Percentiles rank a stretch among this genome's conserved stretches.
phyloP scores from a whole-genome alignment of 2,797 vertebrate species.

The Dromococcyx pavoninus region DNA sequence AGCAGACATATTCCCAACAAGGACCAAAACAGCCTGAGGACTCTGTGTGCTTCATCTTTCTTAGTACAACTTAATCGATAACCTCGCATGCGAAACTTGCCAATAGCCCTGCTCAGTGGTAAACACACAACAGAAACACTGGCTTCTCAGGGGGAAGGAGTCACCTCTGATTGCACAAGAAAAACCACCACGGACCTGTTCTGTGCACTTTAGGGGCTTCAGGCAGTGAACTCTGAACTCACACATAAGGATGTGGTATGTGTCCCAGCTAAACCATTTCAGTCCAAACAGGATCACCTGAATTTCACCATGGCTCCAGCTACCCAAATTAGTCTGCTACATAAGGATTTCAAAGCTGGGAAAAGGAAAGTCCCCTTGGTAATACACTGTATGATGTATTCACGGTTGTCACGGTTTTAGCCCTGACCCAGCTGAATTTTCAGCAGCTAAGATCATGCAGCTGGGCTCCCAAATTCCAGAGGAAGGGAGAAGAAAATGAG shows the following conservation, averaged over 20 bases:
- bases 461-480: too few species aligned
- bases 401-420: too few species aligned
- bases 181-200: fast-evolving
- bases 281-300: not conserved
- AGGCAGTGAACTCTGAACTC: not conserved
- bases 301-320: not conserved
- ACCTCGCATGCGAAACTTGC: fast-evolving
- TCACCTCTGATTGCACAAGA: not conserved
- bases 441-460: too few species aligned
- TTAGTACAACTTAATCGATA: not conserved
- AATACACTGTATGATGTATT: fast-evolving
- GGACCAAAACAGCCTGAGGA: not conserved
- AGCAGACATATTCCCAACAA: not conserved
- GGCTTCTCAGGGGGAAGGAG: not conserved
- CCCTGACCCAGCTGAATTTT: too few species aligned
- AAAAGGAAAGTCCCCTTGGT: not conserved
- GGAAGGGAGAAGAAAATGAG: too few species aligned
- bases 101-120: not conserved
- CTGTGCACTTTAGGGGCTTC: not conserved
- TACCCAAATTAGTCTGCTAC: not conserved
- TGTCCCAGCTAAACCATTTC: not conserved
- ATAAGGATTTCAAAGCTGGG: not conserved
- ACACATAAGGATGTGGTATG: not conserved
- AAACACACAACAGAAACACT: not conserved
- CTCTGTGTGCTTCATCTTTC: not conserved